Conservation (phyloP, 2,888 invertebrate species). For the Fragum sueziense region DNA sequence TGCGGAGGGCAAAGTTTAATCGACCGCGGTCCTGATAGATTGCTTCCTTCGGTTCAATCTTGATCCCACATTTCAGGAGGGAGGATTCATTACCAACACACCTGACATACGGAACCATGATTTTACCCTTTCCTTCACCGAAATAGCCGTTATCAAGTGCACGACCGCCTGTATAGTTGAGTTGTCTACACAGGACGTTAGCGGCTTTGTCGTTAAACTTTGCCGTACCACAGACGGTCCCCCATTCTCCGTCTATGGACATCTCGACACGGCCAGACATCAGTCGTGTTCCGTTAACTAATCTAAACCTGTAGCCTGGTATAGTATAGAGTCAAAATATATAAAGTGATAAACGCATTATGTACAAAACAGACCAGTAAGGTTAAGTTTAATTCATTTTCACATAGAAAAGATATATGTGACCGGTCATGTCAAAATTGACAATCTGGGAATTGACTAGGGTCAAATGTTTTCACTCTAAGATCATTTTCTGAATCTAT, state of each 20-base stretch:
- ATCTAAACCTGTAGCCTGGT: slow-evolving; percentile 57
- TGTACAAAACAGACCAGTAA: no score
- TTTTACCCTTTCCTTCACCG: slow-evolving; percentile 74
- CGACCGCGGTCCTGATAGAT: slow-evolving; percentile 39
- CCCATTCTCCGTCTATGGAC: slow-evolving; percentile 87
- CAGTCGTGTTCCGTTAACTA: slow-evolving; percentile 53
- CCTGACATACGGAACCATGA: slow-evolving; percentile 76
- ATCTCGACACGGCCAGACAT: slow-evolving; percentile 85
- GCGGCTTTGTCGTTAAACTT: slow-evolving; percentile 88
- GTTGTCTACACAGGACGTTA: slow-evolving; percentile 82
- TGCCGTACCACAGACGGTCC: slow-evolving; percentile 88
- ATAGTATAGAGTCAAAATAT: background rate
- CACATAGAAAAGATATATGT: no score
- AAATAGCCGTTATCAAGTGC: slow-evolving; percentile 64
- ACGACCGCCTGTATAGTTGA: slow-evolving; percentile 70
- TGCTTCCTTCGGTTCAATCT: slow-evolving; percentile 58
- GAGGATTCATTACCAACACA: slow-evolving; percentile 72
- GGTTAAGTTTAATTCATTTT: no score
- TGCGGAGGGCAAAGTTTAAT: slow-evolving; percentile 54
- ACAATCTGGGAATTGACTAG: no score
- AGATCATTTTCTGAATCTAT: no score
- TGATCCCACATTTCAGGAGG: slow-evolving; percentile 71
- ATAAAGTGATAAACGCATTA: background rate
- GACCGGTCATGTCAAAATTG: no score
- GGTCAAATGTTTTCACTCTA: no score